Conservation (phyloP, 2,113 vertebrate species). For the Bos javanicus region DNA sequence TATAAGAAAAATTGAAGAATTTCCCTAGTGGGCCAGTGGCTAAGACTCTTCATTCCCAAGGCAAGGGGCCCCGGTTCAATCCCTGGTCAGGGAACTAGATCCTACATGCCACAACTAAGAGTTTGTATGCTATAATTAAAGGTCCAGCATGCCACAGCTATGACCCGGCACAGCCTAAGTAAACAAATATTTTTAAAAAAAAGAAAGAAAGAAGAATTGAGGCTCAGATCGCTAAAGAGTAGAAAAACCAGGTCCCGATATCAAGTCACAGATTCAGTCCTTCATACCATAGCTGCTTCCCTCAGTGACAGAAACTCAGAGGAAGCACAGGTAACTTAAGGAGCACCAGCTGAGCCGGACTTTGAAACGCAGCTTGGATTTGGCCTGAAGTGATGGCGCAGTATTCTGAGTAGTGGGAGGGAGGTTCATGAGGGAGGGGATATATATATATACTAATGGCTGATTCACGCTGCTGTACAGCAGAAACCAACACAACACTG, state of each 20-base stretch:
- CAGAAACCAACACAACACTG: neutral
- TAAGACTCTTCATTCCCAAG: neutral
- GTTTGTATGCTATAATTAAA: neutral
- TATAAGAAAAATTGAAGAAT: neutral
- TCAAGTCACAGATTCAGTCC: neutral
- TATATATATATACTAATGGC: neutral
- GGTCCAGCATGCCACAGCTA: neutral
- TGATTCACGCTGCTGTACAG: neutral
- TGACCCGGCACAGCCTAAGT: neutral
- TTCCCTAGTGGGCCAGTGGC: neutral
- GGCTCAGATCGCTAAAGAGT: neutral
- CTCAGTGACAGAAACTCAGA: neutral
- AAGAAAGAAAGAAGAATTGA: neutral
- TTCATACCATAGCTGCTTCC: neutral
- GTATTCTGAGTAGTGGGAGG: neutral
- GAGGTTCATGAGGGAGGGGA: neutral
- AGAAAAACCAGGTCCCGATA: neutral
- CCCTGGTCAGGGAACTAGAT: neutral
- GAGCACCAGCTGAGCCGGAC: neutral
- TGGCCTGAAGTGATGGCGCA: neutral
- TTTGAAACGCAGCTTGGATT: neutral
- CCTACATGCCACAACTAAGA: neutral
- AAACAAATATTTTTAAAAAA: neutral
- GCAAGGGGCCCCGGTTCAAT: neutral
- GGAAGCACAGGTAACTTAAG: neutral